Base-by-base conservation (phyloP, 2,113 vertebrate genomes). In the Malurus cyaneus region DNA sequence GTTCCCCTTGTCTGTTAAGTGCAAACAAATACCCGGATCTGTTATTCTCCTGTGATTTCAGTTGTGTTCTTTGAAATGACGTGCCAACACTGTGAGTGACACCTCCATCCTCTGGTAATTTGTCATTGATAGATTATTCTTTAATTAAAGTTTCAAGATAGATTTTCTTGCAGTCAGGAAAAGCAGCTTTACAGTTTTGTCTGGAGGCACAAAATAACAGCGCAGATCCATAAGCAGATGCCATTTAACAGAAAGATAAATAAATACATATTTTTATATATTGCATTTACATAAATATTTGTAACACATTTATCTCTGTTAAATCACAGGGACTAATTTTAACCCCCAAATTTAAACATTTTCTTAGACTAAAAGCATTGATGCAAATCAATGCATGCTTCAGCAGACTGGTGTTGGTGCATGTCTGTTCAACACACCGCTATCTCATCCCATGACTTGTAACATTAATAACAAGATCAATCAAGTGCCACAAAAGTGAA, bases 81-180 rank as follows among this genome's bases (percentile, higher is more conserved):
- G 0, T 88, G 69, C 78, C 93, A 95, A 44, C 50, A 69, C 34
- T 91, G 28, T 93, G 85, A 97, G 84, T 97, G 93, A 94, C 88
- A 95, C 49, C 84, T 85, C 70, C 57, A 96, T 71, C 82, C 73
- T 92, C 88, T 92, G 83, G 91, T 96, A 97, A 83, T 86, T 64
- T 89, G 79, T 93, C 94, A 92, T 84, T 92, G 94, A 94, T 50
- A 83, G 73, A 84, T 95, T 80, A 86, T 96, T 94, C 78, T 94
- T 96, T 96, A 95, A 94, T 95, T 96, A 92, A 97, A 95, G n/a
- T 95, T 97, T 96, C 81, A 71, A 83, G 50, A 66, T 92, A 47
- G 77, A 92, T 94, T 89, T 97, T 94, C 52, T 93, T 86, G 69
- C 62, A 57, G 53, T 89, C 6, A 28, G 18, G 36, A 74, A 86